Conservation (phyloP, 2,113 vertebrate genomes). For the Pterocles gutturalis region DNA sequence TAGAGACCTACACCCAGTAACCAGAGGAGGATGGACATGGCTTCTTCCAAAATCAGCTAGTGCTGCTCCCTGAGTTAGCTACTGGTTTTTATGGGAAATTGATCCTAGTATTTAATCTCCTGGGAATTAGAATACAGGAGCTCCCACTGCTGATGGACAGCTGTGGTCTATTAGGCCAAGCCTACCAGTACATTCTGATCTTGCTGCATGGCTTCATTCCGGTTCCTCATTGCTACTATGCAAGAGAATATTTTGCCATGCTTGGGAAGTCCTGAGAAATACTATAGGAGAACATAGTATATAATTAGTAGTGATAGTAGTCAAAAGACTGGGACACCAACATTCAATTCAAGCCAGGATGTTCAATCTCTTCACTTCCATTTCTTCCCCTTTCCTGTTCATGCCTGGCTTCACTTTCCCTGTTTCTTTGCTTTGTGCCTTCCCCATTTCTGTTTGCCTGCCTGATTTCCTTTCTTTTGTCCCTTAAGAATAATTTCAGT, state of each 20-base stretch:
- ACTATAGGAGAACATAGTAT: not conserved
- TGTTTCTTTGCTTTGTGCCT: not conserved
- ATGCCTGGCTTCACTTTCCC: not conserved
- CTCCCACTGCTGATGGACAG: not conserved
- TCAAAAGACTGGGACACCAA: not conserved
- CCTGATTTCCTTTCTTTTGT: not conserved
- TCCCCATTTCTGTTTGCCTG: not conserved
- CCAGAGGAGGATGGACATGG: not conserved
- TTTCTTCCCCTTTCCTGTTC: not conserved
- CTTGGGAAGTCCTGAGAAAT: not conserved
- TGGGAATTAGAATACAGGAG: not conserved
- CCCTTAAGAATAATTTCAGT: not conserved
- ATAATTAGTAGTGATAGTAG: not conserved
- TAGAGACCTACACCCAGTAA: not conserved
- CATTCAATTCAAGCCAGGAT: not conserved
- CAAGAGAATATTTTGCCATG: not conserved
- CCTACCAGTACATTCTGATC: not conserved
- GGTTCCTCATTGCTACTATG: not conserved
- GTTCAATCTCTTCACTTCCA: not conserved
- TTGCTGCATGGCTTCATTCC: not conserved
- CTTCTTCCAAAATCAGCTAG: not conserved
- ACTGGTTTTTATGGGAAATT: not conserved
- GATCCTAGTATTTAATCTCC: not conserved
- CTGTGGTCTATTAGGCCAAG: not conserved
- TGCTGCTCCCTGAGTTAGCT: not conserved